These are phyloP conservation scores for Melieria picta DNA, from an alignment of 2,888 invertebrate genomes.

Conservation along the genomic window DNA sequence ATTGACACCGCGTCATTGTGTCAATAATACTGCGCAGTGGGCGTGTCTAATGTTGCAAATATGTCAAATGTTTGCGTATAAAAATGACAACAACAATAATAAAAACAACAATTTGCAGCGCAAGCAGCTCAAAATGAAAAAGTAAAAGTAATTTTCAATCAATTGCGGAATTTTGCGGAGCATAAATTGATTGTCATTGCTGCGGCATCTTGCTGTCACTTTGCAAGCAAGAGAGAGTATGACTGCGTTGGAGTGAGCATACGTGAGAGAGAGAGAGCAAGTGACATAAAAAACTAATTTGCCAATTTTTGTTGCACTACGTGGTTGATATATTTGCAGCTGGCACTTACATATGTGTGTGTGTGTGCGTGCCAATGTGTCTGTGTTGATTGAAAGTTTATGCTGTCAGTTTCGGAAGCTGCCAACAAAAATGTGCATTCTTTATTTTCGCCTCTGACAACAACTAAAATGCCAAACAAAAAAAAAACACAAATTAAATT, in stretches of 20 bases:
- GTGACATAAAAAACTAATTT: too few relatives aligned
- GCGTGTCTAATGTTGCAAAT: conserved; percentile 38
- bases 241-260: conserved; percentile 1
- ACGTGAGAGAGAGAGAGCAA: conserved; percentile 4
- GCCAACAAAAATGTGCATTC: too few relatives aligned
- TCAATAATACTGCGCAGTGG: conserved; percentile 29
- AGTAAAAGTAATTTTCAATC: conserved; percentile 35
- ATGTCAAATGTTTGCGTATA: conserved; percentile 33
- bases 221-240: conserved; percentile 9
- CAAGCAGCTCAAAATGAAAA: conserved; percentile 5
- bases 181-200: conserved; percentile 35
- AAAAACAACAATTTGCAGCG: neutral
- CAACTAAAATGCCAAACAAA: too few relatives aligned
- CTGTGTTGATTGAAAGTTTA: too few relatives aligned
- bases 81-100: conserved; percentile 9
- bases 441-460: too few relatives aligned
- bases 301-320: too few relatives aligned
- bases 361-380: too few relatives aligned
- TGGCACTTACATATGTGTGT: too few relatives aligned
- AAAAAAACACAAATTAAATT: too few relatives aligned
- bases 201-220: neutral
- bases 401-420: too few relatives aligned
- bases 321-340: too few relatives aligned
- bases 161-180: conserved; percentile 35
- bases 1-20: conserved; percentile 12